Conservation (phyloP, 2,113 vertebrate species). For the Brachirus orientalis region DNA sequence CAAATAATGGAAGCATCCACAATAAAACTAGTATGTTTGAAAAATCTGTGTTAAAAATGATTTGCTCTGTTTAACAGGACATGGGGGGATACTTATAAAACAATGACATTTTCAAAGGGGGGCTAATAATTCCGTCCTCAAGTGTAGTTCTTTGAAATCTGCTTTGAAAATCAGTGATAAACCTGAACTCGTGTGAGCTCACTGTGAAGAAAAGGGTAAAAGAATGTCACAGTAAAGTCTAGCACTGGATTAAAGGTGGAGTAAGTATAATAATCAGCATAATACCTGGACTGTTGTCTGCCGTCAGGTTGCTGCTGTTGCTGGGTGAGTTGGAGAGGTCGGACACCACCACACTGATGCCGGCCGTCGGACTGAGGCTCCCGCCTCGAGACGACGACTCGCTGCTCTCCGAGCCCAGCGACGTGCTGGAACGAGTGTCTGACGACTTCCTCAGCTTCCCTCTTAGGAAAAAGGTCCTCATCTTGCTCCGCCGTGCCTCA, state of each 20-base stretch:
- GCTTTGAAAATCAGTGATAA: too few relatives aligned
- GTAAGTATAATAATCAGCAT: not conserved
- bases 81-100: too few relatives aligned
- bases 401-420: slow-evolving; percentile 94
- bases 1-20: too few relatives aligned
- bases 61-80: too few relatives aligned
- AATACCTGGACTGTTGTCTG: slow-evolving; percentile 88
- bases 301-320: slow-evolving; percentile 91
- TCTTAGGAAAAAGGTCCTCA: slow-evolving; percentile 89
- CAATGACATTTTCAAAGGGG: too few relatives aligned
- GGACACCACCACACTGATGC: slow-evolving; percentile 79
- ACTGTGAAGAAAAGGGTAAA: too few relatives aligned
- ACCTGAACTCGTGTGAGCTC: too few relatives aligned
- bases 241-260: not conserved
- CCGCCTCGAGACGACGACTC: slow-evolving; percentile 90
- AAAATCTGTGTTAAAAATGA: too few relatives aligned
- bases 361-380: slow-evolving; percentile 84
- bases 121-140: too few relatives aligned
- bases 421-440: slow-evolving; percentile 92
- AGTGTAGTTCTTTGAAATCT: too few relatives aligned
- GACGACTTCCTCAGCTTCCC: slow-evolving; percentile 90
- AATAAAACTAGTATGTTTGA: too few relatives aligned
- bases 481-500: slow-evolving; percentile 87
- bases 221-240: not conserved
- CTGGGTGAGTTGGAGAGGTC: slow-evolving; percentile 83